Percentiles rank a stretch among this genome's conserved stretches.
Conservation (phyloP, 2,888 invertebrate species). For the Didymodactylos carnosus region DNA sequence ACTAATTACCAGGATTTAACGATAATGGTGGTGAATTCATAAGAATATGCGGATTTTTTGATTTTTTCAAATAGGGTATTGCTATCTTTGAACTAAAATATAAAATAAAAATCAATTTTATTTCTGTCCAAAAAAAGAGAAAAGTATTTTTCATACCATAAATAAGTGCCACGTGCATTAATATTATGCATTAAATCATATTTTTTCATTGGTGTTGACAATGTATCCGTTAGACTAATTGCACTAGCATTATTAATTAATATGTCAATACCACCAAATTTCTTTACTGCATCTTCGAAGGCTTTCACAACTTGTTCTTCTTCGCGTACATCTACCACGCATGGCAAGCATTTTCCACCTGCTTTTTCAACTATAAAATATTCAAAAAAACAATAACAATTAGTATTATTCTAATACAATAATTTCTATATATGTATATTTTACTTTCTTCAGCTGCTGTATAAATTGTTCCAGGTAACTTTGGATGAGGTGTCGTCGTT, state of each 20-base stretch:
- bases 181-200: conserved; percentile 87
- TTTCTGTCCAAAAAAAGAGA: neutral
- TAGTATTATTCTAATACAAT: neutral
- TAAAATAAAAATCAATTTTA: conserved; percentile 9
- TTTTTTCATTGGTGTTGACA: conserved; percentile 71
- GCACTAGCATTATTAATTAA: conserved; percentile 84
- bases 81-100: conserved; percentile 62
- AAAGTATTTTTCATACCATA: conserved; percentile 47
- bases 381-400: neutral
- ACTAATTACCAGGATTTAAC: no score
- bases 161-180: conserved; percentile 79
- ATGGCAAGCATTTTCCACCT: conserved; percentile 66
- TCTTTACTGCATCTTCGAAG: conserved; percentile 45
- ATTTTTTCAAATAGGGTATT: conserved; percentile 63
- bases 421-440: conserved; percentile 18
- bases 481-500: conserved; percentile 69
- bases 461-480: conserved; percentile 73
- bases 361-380: conserved; percentile 50
- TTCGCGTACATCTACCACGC: conserved; percentile 65
- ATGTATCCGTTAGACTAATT: conserved; percentile 52
- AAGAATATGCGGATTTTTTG: conserved; percentile 72
- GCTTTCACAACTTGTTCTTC: conserved; percentile 45
- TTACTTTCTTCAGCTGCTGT: conserved; percentile 69
- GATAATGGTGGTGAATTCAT: conserved; percentile 83
- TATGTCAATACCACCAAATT: conserved; percentile 87